phyloP scores from a whole-genome alignment of 2,888 invertebrate genomes.

The Tromatobia lineatoria region DNA sequence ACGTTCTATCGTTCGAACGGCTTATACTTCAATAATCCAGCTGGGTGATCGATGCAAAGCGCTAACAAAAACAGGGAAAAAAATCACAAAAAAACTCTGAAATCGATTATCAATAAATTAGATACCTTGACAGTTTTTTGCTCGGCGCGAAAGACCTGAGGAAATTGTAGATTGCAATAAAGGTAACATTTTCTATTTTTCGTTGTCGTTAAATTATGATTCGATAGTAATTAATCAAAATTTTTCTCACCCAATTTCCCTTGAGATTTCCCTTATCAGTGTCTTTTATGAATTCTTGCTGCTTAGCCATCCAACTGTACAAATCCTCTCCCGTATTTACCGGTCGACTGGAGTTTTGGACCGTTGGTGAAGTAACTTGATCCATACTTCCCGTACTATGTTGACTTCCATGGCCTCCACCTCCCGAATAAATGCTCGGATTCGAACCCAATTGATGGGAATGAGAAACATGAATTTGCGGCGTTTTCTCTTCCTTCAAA shows the following conservation, averaged over 20 bases:
- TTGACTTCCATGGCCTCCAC: constrained; percentile 83
- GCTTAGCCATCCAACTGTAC: constrained; percentile 98
- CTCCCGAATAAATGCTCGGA: constrained; percentile 86
- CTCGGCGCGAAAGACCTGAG: constrained; percentile 83
- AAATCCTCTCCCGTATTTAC: constrained; percentile 93
- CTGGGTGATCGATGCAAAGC: constrained; percentile 13
- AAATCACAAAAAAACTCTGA: constrained; percentile 3
- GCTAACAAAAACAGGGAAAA: constrained; percentile 32
- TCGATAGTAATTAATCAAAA: background rate
- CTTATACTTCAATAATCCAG: background rate
- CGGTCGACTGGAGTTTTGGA: constrained; percentile 86
- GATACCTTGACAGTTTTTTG: constrained; percentile 83
- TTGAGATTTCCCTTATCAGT: constrained; percentile 84
- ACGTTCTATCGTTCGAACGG: background rate
- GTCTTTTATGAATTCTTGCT: constrained; percentile 88
- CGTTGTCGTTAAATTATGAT: background rate
- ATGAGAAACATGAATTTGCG: constrained; percentile 83
- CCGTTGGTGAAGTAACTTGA: constrained; percentile 85
- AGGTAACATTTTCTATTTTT: constrained; percentile 24
- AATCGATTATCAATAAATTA: constrained; percentile 47
- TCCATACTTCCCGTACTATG: constrained; percentile 84
- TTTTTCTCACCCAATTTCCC: constrained; percentile 83
- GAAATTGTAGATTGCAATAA: constrained; percentile 41
- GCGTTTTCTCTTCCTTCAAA: constrained; percentile 89
- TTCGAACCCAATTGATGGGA: constrained; percentile 89